Conservation (phyloP, 2,797 vertebrate species). For the Cossypha niveicapilla region DNA sequence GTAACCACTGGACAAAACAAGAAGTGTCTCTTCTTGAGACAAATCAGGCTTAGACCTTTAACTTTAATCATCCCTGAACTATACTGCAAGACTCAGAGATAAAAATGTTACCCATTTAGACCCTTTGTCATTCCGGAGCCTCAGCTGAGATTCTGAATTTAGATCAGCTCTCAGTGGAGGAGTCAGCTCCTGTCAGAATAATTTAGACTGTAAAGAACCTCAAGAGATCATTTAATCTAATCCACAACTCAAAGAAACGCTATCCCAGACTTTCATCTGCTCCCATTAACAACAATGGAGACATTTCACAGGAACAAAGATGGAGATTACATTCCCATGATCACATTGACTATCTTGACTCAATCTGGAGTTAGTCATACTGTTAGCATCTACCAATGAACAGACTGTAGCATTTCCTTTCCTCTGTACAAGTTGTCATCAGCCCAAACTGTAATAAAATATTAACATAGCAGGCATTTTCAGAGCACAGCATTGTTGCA, state of each 20-base stretch:
- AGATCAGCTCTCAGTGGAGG: not conserved
- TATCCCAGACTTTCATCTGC: not conserved
- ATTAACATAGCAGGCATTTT: not conserved
- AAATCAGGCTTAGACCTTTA: not conserved
- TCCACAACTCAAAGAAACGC: not conserved
- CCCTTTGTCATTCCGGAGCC: not conserved
- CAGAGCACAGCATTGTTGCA: not conserved
- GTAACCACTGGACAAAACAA: not conserved
- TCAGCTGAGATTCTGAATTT: not conserved
- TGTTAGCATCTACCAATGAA: not conserved
- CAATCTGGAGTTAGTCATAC: not conserved
- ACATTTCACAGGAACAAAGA: not conserved
- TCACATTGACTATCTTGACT: not conserved
- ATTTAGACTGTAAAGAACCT: not conserved
- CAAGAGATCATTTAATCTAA: not conserved
- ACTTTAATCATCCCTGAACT: not conserved
- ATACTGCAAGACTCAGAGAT: not conserved
- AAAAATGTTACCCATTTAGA: not conserved
- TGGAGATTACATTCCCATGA: not conserved
- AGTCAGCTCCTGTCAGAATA: not conserved
- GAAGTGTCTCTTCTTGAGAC: not conserved
- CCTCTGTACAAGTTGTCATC: not conserved
- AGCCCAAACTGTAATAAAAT: not conserved
- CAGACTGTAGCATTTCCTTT: not conserved
- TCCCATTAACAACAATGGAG: not conserved